Base-by-base conservation (phyloP, 1,140 invertebrate genomes). In the Chymomyza costata region DNA sequence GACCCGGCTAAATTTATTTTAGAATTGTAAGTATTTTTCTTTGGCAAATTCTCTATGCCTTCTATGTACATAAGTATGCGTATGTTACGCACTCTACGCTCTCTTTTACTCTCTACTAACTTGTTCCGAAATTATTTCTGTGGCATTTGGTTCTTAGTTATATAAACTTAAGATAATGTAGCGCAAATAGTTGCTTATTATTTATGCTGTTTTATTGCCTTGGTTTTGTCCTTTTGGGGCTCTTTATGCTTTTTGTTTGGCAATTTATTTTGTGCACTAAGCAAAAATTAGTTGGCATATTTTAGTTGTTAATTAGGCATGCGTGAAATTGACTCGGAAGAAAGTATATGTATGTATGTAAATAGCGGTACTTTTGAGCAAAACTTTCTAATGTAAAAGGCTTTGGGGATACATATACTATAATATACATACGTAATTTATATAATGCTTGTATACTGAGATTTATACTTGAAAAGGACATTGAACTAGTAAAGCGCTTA, bases 121-220 rank as follows among this genome's bases (percentile, higher is more conserved):
- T 78, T 64, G 65, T 62, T 56, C 70, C 71, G 66, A 76, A 76
- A 76, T 76, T 67, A 76, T 78, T 76, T 80, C 73, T 70, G 57
- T 60, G 55, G 57, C 8, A 15, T 17, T 14, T 17, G 14, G 13
- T 44, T 70, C 54, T 55, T 57, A 51, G 48, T 78, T 78, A 66
- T 69, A 76, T 71, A 76, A 76, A 78, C 67, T 78, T 66, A 73
- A n/a, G 66, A 76, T 76, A 76, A 76, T 76, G 71, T 76, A 76
- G 71, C 71, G 73, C 71, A 76, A 76, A 76, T 76, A 76, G 71
- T 76, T 76, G 71, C 71, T 76, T 76, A 76, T 76, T 76, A 76
- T 76, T 76, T 76, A 76, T 76, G 65, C 71, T 48, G 71, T 47
- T 63, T 63, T 69, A 74, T 69, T 76, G 56, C 51, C 60, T 19